Evolutionary conservation across 2,113 vertebrate species (phyloP), one percentile per base, ranked within the genome.

Genomic region (Takifugu bimaculatus): DNA sequence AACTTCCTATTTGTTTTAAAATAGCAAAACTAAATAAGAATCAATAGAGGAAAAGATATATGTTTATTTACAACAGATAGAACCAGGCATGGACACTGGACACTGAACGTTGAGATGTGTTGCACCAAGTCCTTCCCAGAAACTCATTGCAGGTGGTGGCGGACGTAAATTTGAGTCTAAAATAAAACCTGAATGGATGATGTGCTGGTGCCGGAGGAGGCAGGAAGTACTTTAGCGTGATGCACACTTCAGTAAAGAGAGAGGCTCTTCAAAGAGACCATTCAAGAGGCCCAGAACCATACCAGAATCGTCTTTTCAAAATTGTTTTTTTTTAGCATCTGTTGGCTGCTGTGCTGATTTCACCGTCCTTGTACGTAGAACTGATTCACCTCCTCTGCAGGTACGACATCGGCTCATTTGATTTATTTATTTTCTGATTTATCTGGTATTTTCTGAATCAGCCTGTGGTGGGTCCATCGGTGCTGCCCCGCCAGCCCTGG

Each of bases 161-260:
- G 67, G 60, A 54, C 48, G 54, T 29, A 29, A 54, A 72, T 61
- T 32, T 63, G n/a, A 26, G 42, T 54, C 28, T 57, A 26, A 72
- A 75, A 63, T 53, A 57, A 70, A 71, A 71, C 28, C 47, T 78
- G 29, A 68, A 66, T 44, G 56, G 53, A 61, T 27, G 43, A 52
- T 63, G 45, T 59, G 62, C 39, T 44, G 14, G 3, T 6, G 65
- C 60, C 60, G 57, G 58, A 77, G 76, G 58, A 79, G 10, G 54
- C 42, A 64, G 48, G 20, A 50, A 64, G 54, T 44, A 45, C 15
- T 64, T 44, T 43, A 69, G 50, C 27, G 45, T 29, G 51, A 64
- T 14, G 59, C 54, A 63, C 62, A 65, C 26, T 15, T 70, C 26
- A 57, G 26, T 28, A 58, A 5, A 65, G 32, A 65, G 65, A 68